Conservation (phyloP, 2,888 invertebrate species). For the Fissipunctia ypsillon region DNA sequence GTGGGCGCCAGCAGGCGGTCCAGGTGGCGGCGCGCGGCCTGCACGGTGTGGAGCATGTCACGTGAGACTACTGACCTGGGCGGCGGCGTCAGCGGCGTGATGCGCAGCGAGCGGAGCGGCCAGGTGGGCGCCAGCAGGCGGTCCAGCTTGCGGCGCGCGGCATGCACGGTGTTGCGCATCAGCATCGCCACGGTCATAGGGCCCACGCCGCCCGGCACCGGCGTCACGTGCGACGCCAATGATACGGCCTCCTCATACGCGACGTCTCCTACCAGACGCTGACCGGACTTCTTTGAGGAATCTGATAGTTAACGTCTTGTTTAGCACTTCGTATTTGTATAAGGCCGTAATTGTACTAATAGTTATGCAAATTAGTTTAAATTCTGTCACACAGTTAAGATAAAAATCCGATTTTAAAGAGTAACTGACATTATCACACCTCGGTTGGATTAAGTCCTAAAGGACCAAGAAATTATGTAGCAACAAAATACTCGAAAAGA, state of each 20-base stretch:
- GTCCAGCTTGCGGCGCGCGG: constrained; percentile 92
- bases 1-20: constrained; percentile 88
- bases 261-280: constrained; percentile 98
- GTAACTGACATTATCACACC: constrained; percentile 6
- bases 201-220: constrained; percentile 99
- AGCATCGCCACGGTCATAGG: constrained; percentile 99
- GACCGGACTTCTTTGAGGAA: constrained; percentile 94
- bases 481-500: constrained; percentile 4
- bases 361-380: not conserved
- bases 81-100: constrained; percentile 93
- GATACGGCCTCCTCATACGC: constrained; percentile 94
- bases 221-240: constrained; percentile 97
- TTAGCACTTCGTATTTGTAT: constrained; percentile 8
- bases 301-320: constrained; percentile 87
- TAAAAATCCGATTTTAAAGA: constrained; percentile 4
- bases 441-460: not conserved
- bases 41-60: constrained; percentile 96
- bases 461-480: not conserved
- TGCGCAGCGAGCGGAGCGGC: constrained; percentile 92
- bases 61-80: constrained; percentile 92
- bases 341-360: not conserved
- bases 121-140: constrained; percentile 92
- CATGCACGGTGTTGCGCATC: constrained; percentile 97
- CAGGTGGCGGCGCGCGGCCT: constrained; percentile 93
- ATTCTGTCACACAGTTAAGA: not conserved